These are phyloP conservation scores for Plodia interpunctella DNA, from an alignment of 1,140 invertebrate species.

Conservation along the genomic window DNA sequence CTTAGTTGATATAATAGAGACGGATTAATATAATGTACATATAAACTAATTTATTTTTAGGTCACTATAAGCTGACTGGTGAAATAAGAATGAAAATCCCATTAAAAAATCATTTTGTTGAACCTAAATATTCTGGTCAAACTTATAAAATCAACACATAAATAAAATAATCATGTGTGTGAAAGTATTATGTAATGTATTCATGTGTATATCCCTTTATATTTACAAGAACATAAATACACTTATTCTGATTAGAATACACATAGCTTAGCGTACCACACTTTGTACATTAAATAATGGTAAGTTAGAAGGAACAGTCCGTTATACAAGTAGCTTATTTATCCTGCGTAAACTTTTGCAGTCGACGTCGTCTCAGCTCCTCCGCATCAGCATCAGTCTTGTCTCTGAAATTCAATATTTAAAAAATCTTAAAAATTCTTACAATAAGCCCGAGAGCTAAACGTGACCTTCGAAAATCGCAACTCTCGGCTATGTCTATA, in stretches of 20 bases:
- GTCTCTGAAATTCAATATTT: slow-evolving; percentile 44
- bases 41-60: no score
- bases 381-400: slow-evolving; percentile 58
- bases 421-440: no score
- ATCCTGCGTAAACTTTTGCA: slow-evolving; percentile 82
- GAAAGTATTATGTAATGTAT: slow-evolving; percentile 63
- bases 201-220: slow-evolving; percentile 69
- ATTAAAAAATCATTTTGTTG: no score
- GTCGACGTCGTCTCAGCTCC: slow-evolving; percentile 82
- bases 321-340: slow-evolving; percentile 46
- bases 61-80: no score
- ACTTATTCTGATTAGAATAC: slow-evolving; percentile 65
- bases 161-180: background rate
- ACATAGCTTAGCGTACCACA: slow-evolving; percentile 66
- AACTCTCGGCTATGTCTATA: no score
- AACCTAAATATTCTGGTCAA: no score
- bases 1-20: no score
- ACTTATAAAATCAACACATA: background rate
- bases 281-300: slow-evolving; percentile 70
- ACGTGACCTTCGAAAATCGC: no score
- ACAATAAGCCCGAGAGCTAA: no score
- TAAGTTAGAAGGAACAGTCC: slow-evolving; percentile 45
- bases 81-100: no score
- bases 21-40: no score
- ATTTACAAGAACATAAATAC: slow-evolving; percentile 76